These are phyloP conservation scores for Balanococcus diminutus DNA, from an alignment of 2,888 invertebrate genomes.

Conservation along the genomic window DNA sequence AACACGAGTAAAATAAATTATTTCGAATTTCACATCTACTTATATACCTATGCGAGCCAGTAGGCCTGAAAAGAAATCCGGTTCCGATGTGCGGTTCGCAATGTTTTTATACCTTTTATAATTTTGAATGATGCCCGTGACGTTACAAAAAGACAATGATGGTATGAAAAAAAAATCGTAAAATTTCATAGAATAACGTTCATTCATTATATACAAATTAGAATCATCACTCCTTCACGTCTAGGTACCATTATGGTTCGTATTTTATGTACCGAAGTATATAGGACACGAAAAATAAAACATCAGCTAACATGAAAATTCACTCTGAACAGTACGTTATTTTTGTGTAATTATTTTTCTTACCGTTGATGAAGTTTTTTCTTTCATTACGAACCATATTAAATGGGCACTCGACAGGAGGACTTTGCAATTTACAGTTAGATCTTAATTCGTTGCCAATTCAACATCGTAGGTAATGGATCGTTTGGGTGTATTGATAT, in stretches of 20 bases:
- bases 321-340: background rate
- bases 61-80: constrained; percentile 38
- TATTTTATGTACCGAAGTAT: background rate
- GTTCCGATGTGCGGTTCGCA: background rate
- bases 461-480: background rate
- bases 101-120: background rate
- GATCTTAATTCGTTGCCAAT: background rate
- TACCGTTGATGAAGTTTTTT: background rate
- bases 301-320: background rate
- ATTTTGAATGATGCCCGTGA: constrained; percentile 52
- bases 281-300: constrained; percentile 6
- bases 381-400: background rate
- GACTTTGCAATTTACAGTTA: background rate
- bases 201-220: constrained; percentile 7
- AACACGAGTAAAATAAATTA: constrained; percentile 16
- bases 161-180: constrained; percentile 3
- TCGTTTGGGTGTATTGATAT: background rate
- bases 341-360: background rate
- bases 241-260: background rate
- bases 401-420: background rate
- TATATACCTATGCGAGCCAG: background rate
- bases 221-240: constrained; percentile 27
- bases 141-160: constrained; percentile 36
- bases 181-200: constrained; percentile 29
- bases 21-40: constrained; percentile 18